Evolutionary conservation across 2,797 vertebrate species (phyloP), one percentile per base, ranked within the genome.

Genomic region (Tympanoctomys barrerae): DNA sequence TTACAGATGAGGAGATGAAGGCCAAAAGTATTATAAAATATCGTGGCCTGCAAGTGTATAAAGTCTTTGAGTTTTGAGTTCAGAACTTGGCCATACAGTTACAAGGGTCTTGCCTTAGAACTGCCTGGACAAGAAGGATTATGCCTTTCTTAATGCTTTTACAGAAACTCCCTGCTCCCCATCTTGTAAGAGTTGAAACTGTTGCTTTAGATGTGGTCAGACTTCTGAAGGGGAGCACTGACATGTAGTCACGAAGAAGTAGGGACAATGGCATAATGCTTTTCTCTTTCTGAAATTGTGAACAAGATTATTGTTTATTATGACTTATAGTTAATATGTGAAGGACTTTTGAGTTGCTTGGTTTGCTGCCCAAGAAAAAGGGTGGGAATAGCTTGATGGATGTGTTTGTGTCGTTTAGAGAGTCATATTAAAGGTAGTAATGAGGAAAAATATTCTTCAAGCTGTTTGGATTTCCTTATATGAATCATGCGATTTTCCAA

Each of bases 401-500:
- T 61, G 66, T 71, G 18, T 96, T 97, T 95, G 85, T 84, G 85
- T 71, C 70, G 89, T 5, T 4, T 16, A 95, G 68, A 90, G 96
- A 96, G 66, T 89, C 54, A 31, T 68, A 95, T 73, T 89, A 54
- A 93, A 94, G n/a, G n/a, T 39, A 85, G 70, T 57, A 95, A 92
- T 61, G 80, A 92, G 79, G 10, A 62, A 94, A 95, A 46, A 28
- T 49, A 82, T 96, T 92, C 75, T 78, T 75, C 49, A 91, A 94
- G 68, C 33, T 93, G 54, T 93, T 96, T 83, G 49, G 90, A 71
- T 95, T 94, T 90, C 33, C 12, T 71, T 90, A n/a, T 33, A 88
- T 91, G 81, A 92, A 86, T 66, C 49, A 73, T 95, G 91, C 87
- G 46, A 75, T 92, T 96, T 92, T 94, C 93, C 94, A 57, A 84